Evolutionary conservation across 1,140 invertebrate species (phyloP), one percentile per base, ranked within the genome.

Genomic region (Drosophila ficusphila): DNA sequence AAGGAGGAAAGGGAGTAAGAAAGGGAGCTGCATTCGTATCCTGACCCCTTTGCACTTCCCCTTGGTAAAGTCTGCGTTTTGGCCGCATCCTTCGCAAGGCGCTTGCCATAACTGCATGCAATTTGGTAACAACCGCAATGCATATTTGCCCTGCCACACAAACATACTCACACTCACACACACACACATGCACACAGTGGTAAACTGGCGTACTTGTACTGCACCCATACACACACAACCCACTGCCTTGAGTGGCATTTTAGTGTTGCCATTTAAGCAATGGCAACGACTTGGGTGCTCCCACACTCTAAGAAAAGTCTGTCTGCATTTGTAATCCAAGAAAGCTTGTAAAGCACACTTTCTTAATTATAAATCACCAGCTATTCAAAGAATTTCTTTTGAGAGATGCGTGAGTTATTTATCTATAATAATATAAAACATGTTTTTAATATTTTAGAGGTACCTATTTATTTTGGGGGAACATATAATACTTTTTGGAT

Each of bases 221-320:
- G 31, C 23, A 33, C 29, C 8, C 16, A 38, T 21, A 49, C 14
- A 48, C 34, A 42, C 11, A 49, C 5, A 25, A 23, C 25, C 53
- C 29, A 76, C 47, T 76, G 79, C 79, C 81, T 68, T 86, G 76
- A 85, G 79, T 86, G 79, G 78, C 83, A 86, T 85, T 85, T 86
- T 76, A 86, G 79, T 85, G 72, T 74, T 82, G 53, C 58, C 75
- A 85, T 77, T 61, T 79, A 76, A 74, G 71, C 73, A 65, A 53
- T 39, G 41, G 27, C 68, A 73, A 23, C 75, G 47, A 75, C 62
- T 76, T 76, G 65, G 53, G 41, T 44, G 25, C 46, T 47, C 1
- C 33, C 38, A 33, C 54, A 61, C 60, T 61, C 0, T 7, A 3
- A n/a, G 0, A 60, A 14, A 62, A 34, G 2, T 0, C 1, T 1